Evolutionary conservation across 30 jellyfish, hydroid and myxozoan genomes (phyloP), one percentile per base, ranked within the genome.

Genomic region (Chrysaora quinquecirrha): DNA sequence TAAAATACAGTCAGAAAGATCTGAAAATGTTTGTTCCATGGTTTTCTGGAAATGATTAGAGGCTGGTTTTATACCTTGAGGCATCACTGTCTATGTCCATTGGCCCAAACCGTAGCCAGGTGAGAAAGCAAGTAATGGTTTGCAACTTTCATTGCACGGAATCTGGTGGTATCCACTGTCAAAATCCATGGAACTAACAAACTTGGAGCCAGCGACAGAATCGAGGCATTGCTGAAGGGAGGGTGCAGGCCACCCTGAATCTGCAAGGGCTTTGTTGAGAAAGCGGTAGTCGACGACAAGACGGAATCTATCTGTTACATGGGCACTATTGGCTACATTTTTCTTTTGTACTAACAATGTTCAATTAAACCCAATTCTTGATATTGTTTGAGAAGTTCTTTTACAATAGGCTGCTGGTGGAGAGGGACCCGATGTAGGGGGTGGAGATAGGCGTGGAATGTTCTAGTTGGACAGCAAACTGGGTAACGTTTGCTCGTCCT

Each of bases 141-240:
- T 48, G 12, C 18, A 12, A 11, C n/a, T 48, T 48, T n/a, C n/a
- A 11, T 48, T 11, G 18, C 12, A 48, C 62, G n/a, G 62, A n/a
- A n/a, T 48, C n/a, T 48, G 62, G n/a, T 48, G 62, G 62, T 48
- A 48, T n/a, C n/a, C n/a, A n/a, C n/a, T n/a, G n/a, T n/a, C n/a
- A n/a, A n/a, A n/a, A n/a, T n/a, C n/a, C n/a, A n/a, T n/a, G n/a
- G n/a, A n/a, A n/a, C n/a, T n/a, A n/a, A n/a, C n/a, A n/a, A n/a
- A n/a, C n/a, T n/a, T 48, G 12, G 62, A 48, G n/a, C 62, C 62
- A 48, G 62, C 62, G n/a, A 48, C 62, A 48, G 62, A 48, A n/a
- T 48, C 62, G 12, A 48, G n/a, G n/a, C 62, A 48, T 48, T 48
- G 62, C n/a, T 48, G 62, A 48, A 12, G 62, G 12, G 62, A 48